phyloP scores from a whole-genome alignment of 30 jellyfish, hydroid and myxozoan species.

The Catostylus mosaicus region DNA sequence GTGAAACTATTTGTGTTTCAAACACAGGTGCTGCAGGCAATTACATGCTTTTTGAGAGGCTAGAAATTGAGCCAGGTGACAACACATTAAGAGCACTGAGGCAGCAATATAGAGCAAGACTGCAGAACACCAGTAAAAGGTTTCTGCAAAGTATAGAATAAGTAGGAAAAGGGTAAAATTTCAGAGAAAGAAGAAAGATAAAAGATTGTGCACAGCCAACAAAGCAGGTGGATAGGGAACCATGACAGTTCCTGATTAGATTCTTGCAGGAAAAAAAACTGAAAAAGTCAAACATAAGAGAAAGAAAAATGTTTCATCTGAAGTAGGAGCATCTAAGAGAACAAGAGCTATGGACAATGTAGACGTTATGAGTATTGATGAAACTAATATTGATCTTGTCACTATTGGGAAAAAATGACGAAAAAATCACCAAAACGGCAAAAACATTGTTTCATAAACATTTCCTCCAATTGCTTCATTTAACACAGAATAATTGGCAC shows the following conservation, averaged over 20 bases:
- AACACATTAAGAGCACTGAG: slow-evolving; percentile 21
- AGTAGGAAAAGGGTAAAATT: slow-evolving; percentile 12
- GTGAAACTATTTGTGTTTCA: slow-evolving; percentile 53
- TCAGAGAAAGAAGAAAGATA: not conserved
- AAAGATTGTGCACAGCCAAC: not conserved
- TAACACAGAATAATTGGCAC: not conserved
- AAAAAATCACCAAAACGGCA: not conserved
- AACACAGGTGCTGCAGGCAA: slow-evolving; percentile 46
- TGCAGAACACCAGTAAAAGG: slow-evolving; percentile 25
- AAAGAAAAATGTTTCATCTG: not conserved
- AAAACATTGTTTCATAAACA: not conserved
- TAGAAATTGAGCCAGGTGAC: slow-evolving; percentile 32
- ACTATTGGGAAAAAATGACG: not conserved
- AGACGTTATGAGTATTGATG: slow-evolving; percentile 5
- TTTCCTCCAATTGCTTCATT: not conserved
- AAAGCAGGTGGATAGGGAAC: slow-evolving; percentile 1
- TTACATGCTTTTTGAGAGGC: slow-evolving; percentile 32
- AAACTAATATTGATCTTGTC: not conserved
- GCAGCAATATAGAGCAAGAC: slow-evolving; percentile 34
- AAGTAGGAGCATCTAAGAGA: not conserved
- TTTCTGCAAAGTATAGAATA: slow-evolving; percentile 6
- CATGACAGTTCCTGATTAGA: not conserved
- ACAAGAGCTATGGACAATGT: not conserved
- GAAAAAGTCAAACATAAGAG: not conserved
- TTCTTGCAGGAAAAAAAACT: not conserved